A percentile compares a stretch with the other conserved stretches of the same genome.
phyloP scores from a whole-genome alignment of 2,888 invertebrate species.

The Troglohyphantes excavatus region DNA sequence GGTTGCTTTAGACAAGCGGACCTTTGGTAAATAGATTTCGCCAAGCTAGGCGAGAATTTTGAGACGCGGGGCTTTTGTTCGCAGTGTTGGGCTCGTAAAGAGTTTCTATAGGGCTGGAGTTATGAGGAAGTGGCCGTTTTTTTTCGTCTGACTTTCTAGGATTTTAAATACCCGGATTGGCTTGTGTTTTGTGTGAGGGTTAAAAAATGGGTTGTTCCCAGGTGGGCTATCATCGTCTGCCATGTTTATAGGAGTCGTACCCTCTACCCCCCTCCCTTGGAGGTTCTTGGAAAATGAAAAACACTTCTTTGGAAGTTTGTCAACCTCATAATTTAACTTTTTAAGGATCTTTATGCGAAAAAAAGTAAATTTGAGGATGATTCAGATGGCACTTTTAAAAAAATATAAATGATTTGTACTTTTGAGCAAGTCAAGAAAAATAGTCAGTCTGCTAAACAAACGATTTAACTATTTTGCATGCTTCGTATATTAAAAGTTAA shows the following conservation, averaged over 20 bases:
- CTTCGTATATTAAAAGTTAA: no score
- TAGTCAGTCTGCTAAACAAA: no score
- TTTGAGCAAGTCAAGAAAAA: no score
- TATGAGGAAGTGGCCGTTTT: slow-evolving; percentile 49
- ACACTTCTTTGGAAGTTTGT: background rate
- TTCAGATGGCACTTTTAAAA: no score
- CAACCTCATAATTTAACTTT: background rate
- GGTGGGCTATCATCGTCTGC: background rate
- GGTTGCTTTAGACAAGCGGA: slow-evolving; percentile 37
- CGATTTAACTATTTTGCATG: no score
- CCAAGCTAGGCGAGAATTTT: slow-evolving; percentile 55
- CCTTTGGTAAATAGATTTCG: slow-evolving; percentile 65
- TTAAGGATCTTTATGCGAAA: background rate
- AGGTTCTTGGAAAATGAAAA: background rate
- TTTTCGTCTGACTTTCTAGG: background rate
- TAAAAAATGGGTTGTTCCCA: background rate
- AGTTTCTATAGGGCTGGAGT: slow-evolving; percentile 2
- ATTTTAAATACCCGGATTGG: slow-evolving; percentile 26
- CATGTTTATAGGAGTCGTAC: background rate
- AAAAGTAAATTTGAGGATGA: no score
- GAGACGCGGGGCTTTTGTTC: slow-evolving; percentile 45
- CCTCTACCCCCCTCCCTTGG: background rate
- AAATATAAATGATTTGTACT: no score
- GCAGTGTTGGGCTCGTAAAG: slow-evolving; percentile 36
- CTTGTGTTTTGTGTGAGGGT: slow-evolving; percentile 25